A percentile compares a stretch with the other conserved stretches of the same genome.
Conservation (phyloP, 2,888 invertebrate species). For the Pecten maximus region DNA sequence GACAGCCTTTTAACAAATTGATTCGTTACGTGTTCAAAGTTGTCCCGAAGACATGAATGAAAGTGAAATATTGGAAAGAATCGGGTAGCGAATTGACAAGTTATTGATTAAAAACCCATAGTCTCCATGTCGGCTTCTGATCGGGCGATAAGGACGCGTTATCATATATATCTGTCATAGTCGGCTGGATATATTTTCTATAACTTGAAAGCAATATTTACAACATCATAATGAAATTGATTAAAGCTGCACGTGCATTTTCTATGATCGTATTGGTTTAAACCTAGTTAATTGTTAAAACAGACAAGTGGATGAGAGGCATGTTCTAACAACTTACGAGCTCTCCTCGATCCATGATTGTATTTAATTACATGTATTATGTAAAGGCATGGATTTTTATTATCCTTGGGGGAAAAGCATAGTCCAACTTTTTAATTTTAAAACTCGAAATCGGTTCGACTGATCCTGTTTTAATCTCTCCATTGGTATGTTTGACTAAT, state of each 20-base stretch:
- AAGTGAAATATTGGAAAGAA: neutral
- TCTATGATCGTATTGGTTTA: neutral
- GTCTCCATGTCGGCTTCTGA: neutral
- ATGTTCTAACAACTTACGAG: too few relatives aligned
- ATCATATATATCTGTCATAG: neutral
- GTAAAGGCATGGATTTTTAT: too few relatives aligned
- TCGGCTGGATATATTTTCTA: neutral
- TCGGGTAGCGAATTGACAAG: neutral
- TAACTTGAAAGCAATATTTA: neutral
- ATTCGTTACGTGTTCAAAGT: neutral
- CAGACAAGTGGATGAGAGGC: too few relatives aligned
- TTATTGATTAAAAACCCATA: neutral
- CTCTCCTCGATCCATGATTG: too few relatives aligned
- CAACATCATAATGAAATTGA: neutral
- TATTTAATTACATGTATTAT: too few relatives aligned
- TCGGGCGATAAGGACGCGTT: neutral
- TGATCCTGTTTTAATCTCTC: too few relatives aligned
- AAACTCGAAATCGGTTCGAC: too few relatives aligned
- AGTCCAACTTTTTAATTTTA: too few relatives aligned
- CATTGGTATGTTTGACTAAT: too few relatives aligned
- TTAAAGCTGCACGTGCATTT: neutral
- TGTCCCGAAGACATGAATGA: constrained; percentile 25
- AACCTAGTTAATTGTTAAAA: too few relatives aligned
- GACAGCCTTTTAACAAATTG: constrained; percentile 20
- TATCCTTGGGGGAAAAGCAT: too few relatives aligned